Conservation (phyloP, 2,113 vertebrate genomes). For the Thunnus maccoyii region DNA sequence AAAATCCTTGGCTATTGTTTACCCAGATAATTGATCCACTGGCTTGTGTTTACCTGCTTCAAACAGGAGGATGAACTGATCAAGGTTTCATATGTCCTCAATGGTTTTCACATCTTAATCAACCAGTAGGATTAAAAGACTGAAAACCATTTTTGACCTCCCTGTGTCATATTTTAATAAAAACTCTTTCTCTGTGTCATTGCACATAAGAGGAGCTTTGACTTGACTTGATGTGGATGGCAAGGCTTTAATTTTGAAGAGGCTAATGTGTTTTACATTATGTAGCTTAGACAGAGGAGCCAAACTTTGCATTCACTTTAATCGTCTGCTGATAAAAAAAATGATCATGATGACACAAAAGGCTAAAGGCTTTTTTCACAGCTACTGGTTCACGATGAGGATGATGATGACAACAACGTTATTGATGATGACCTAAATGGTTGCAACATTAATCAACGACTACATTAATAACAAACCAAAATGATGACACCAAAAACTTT, state of each 20-base stretch:
- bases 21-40: neutral
- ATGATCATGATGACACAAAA: neutral
- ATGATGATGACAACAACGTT: neutral
- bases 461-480: constrained; percentile 15
- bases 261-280: neutral
- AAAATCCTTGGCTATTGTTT: constrained; percentile 21
- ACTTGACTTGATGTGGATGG: neutral
- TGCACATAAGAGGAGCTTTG: neutral
- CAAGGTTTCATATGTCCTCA: neutral
- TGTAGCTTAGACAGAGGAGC: neutral
- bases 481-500: neutral
- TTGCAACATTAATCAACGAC: constrained; percentile 9
- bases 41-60: constrained; percentile 19
- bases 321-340: too few relatives aligned
- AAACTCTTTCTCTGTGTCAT: neutral
- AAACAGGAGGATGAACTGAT: neutral
- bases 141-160: neutral
- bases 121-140: neutral
- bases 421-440: constrained; percentile 14
- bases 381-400: neutral
- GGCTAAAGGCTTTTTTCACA: neutral
- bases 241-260: constrained; percentile 10
- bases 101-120: neutral
- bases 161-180: neutral
- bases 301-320: neutral